A percentile compares a stretch with the other conserved stretches of the same genome.
phyloP scores from a whole-genome alignment of 2,113 vertebrate species.

The Pteruthius melanotis region DNA sequence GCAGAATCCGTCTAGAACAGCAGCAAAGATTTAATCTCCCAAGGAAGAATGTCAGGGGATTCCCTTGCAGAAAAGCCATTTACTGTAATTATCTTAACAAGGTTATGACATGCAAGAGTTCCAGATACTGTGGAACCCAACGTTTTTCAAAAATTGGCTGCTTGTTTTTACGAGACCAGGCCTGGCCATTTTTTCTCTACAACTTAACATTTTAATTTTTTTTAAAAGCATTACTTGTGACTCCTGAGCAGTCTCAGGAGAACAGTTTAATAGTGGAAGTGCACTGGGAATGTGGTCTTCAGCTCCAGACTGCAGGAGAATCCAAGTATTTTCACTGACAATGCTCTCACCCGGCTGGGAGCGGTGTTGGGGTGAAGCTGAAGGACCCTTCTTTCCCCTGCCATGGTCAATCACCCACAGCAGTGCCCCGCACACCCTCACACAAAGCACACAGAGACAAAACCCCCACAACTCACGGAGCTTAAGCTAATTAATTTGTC shows the following conservation, averaged over 20 bases:
- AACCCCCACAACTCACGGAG: background rate
- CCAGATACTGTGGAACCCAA: background rate
- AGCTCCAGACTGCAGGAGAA: background rate
- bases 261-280: background rate
- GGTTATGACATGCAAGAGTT: background rate
- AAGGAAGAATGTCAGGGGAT: background rate
- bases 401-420: background rate
- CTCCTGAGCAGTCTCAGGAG: background rate
- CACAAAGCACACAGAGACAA: background rate
- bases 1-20: background rate
- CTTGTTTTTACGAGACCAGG: background rate
- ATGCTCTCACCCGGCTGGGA: background rate
- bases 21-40: background rate
- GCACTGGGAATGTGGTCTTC: background rate
- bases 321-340: background rate
- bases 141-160: background rate
- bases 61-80: slow-evolving; percentile 1
- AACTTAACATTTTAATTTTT: background rate
- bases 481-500: slow-evolving; percentile 5
- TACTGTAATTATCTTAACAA: background rate
- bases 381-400: background rate
- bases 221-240: background rate
- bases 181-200: background rate
- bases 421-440: background rate
- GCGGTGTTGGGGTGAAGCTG: background rate